Evolutionary conservation across 2,888 invertebrate genomes (phyloP).

Genomic region (Hartigia nigra): DNA sequence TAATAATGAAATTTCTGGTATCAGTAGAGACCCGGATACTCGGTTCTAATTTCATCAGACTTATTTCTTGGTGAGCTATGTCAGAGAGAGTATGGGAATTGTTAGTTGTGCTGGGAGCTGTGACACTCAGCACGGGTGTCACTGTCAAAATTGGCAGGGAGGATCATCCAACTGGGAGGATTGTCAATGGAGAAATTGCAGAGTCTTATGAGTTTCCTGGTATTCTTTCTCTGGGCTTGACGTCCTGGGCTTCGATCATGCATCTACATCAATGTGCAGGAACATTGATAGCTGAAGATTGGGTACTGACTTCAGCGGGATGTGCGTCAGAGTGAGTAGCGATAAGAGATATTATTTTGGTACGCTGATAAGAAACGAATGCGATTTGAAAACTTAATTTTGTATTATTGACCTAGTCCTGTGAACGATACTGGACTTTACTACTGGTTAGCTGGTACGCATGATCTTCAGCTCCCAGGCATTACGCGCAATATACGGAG

Average conservation of each 20-base stretch:
- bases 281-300: neutral
- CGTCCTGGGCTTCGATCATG: slow-evolving; percentile 11
- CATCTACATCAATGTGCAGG: slow-evolving; percentile 16
- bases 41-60: neutral
- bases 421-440: neutral
- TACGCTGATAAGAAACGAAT: neutral
- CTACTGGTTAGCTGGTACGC: neutral
- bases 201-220: slow-evolving; percentile 11
- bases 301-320: neutral
- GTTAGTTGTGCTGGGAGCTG: neutral
- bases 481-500: neutral
- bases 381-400: neutral
- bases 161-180: neutral
- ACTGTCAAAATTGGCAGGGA: neutral
- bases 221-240: slow-evolving; percentile 13
- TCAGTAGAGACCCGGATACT: neutral
- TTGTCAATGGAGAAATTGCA: slow-evolving; percentile 13
- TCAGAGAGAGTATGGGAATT: neutral
- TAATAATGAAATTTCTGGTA: neutral
- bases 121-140: neutral
- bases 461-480: slow-evolving; percentile 1
- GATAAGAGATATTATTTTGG: neutral
- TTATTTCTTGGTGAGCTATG: neutral
- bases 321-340: neutral
- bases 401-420: neutral